Percentiles rank a stretch among this genome's conserved stretches.
Evolutionary conservation across 2,888 invertebrate species (phyloP).

Genomic region (Lathronympha strigana): DNA sequence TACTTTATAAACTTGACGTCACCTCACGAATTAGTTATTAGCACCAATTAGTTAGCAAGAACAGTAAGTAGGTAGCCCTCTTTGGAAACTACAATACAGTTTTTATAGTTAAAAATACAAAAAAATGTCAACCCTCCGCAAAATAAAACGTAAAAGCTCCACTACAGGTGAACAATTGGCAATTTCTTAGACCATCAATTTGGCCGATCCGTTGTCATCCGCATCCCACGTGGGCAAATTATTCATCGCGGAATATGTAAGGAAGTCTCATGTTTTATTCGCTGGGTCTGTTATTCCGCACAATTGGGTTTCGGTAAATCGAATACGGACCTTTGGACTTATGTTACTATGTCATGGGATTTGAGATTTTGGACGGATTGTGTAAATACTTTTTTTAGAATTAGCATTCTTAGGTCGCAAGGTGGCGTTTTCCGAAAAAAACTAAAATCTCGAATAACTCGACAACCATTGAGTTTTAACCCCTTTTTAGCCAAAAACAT

Average conservation of each 20-base stretch:
- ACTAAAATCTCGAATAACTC: no score
- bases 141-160: no score
- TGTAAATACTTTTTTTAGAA: no score
- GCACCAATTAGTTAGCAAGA: no score
- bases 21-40: no score
- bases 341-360: constrained; percentile 18
- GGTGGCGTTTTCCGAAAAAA: no score
- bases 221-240: constrained; percentile 33
- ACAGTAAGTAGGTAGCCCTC: no score
- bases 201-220: constrained; percentile 22
- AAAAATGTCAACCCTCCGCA: background rate
- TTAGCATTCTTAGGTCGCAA: no score
- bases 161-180: constrained; percentile 23
- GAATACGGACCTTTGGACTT: constrained; percentile 22
- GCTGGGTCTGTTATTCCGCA: constrained; percentile 21
- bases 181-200: constrained; percentile 30
- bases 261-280: constrained; percentile 39
- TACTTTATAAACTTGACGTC: no score
- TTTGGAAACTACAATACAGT: no score
- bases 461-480: no score
- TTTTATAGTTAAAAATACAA: background rate
- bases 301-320: constrained; percentile 36
- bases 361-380: background rate
- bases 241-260: constrained; percentile 36
- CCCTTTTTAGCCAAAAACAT: no score